These are phyloP conservation scores for Microplitis demolitor DNA, from an alignment of 1,140 invertebrate genomes.

Conservation along the genomic window DNA sequence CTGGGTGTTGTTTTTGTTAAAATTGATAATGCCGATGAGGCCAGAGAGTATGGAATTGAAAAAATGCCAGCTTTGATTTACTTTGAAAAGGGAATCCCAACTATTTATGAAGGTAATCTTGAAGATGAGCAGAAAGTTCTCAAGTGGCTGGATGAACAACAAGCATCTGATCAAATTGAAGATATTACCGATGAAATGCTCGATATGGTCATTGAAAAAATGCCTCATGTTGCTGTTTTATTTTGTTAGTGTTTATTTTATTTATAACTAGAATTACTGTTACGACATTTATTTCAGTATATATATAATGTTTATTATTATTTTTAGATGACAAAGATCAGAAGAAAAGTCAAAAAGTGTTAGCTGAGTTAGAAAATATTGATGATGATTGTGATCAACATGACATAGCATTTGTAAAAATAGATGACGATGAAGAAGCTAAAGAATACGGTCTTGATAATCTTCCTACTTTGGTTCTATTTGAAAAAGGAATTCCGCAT, in stretches of 20 bases:
- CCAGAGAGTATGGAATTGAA: slow-evolving; percentile 89
- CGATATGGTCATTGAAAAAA: slow-evolving; percentile 87
- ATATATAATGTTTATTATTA: background rate
- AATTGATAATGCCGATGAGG: slow-evolving; percentile 88
- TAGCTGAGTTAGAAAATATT: slow-evolving; percentile 89
- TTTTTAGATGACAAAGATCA: slow-evolving; percentile 87
- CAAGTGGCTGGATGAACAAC: slow-evolving; percentile 84
- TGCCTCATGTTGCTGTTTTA: slow-evolving; percentile 84
- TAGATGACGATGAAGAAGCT: slow-evolving; percentile 85
- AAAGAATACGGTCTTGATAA: slow-evolving; percentile 87
- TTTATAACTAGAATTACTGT: background rate
- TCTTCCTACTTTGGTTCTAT: slow-evolving; percentile 82
- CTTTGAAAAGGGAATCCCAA: slow-evolving; percentile 90
- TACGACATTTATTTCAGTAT: background rate
- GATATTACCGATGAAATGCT: slow-evolving; percentile 94
- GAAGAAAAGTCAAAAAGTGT: slow-evolving; percentile 86
- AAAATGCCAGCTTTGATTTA: slow-evolving; percentile 84
- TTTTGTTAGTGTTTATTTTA: slow-evolving; percentile 76
- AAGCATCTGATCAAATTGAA: slow-evolving; percentile 89
- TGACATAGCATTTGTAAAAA: slow-evolving; percentile 92
- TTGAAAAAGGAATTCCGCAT: slow-evolving; percentile 86
- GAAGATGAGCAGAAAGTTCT: slow-evolving; percentile 91
- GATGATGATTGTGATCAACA: slow-evolving; percentile 93
- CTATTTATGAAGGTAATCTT: slow-evolving; percentile 86
- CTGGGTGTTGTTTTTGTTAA: slow-evolving; percentile 89